Evolutionary conservation across 1,140 invertebrate species (phyloP).

Genomic region (Drosophila trapezifrons): DNA sequence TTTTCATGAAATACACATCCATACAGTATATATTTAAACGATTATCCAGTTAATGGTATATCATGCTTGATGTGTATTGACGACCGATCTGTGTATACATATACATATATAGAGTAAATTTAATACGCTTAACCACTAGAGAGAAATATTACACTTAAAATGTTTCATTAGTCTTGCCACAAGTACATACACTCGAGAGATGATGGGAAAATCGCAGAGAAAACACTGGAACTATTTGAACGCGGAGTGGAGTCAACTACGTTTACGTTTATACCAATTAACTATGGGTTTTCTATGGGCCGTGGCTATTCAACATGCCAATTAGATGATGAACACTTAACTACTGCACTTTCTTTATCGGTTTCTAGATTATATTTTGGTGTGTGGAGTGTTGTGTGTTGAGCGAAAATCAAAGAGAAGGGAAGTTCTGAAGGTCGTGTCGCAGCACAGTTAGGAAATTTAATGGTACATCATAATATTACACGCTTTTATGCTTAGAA

Average conservation of each 20-base stretch:
- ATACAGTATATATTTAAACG: conserved; percentile 60
- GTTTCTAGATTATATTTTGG: conserved; percentile 31
- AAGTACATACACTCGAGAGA: conserved; percentile 7
- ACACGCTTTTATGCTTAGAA: conserved; percentile 64
- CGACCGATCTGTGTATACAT: conserved; percentile 23
- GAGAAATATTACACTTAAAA: conserved; percentile 71
- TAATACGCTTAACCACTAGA: conserved; percentile 58
- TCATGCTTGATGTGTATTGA: conserved; percentile 34
- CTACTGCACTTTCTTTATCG: conserved; percentile 16
- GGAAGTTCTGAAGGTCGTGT: conserved; percentile 10
- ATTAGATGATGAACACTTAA: conserved; percentile 37
- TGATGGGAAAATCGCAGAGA: conserved; percentile 21
- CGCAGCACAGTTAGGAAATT: conserved; percentile 34
- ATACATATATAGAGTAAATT: conserved; percentile 51
- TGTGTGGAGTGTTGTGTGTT: background rate
- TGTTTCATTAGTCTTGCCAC: conserved; percentile 49
- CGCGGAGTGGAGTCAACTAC: conserved; percentile 10
- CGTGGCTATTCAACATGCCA: conserved; percentile 15
- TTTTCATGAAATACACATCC: conserved; percentile 62
- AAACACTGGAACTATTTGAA: conserved; percentile 30
- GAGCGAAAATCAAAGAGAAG: conserved; percentile 11
- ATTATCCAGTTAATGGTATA: conserved; percentile 56
- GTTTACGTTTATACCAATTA: conserved; percentile 25
- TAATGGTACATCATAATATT: conserved; percentile 64
- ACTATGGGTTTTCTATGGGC: conserved; percentile 34